Evolutionary conservation across 2,888 invertebrate genomes (phyloP), one percentile per base, ranked within the genome.

Genomic region (Phorcus lineatus): DNA sequence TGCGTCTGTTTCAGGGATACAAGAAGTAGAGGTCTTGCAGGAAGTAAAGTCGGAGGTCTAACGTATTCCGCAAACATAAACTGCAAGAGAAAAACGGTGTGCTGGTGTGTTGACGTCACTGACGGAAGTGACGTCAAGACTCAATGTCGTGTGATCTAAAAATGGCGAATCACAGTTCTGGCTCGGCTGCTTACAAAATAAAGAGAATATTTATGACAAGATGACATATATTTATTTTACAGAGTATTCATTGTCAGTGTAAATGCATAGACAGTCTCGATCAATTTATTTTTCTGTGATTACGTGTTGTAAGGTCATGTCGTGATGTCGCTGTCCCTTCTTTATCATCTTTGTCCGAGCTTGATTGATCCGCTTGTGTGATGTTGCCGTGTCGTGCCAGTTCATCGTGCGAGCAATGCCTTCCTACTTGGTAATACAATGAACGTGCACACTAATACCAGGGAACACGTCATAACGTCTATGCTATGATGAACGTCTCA

Each of bases 1-100:
- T 19, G 19, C 24, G 2, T 19, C 16, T 77, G 24, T 78, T 78
- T 11, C 78, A 78, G 78, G 78, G 54, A 19, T 78, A 78, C 78
- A 78, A 54, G 52, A 67, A 67, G 70, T 70, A 78, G 22, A 40
- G 31, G 22, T 0, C 16, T 40, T 11, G 40, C 19, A 19, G 47
- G n/a, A 24, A 22, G 9, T 55, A 47, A 19, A 11, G 19, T 52
- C 16, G 28, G 28, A 19, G 57, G 24, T 9, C 16, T 1, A 66
- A 66, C 28, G 6, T 22, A 22, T 17, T 52, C 28, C 62, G 24
- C 24, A 28, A 13, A 22, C 28, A 62, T 62, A 47, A 47, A 47
- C 28, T 62, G 24, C 9, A 62, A n/a, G 24, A 62, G 47, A 47
- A 28, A 16, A 28, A 24, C n/a, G n/a, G 28, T 62, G 16, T 62